Conservation (phyloP, 2,888 invertebrate species). For the Dicyrtomina minuta region DNA sequence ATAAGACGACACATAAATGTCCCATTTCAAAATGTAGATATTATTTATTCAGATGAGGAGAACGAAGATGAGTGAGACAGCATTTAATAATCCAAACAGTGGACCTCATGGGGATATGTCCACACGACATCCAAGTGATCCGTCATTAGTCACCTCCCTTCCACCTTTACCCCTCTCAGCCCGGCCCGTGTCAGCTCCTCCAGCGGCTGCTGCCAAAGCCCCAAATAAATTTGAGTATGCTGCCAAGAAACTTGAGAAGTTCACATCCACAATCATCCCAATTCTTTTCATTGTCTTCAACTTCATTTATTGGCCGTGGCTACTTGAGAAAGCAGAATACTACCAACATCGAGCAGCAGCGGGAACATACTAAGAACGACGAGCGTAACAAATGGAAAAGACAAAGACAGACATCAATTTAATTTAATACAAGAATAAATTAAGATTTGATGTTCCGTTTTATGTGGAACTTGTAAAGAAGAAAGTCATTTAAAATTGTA, state of each 20-base stretch:
- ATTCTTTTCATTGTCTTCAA: slow-evolving; percentile 51
- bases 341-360: slow-evolving; percentile 40
- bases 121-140: slow-evolving; percentile 24
- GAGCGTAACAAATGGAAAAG: background rate
- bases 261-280: slow-evolving; percentile 51
- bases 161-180: slow-evolving; percentile 34
- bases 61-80: slow-evolving; percentile 33
- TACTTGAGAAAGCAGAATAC: slow-evolving; percentile 48
- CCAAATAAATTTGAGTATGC: slow-evolving; percentile 49
- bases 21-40: no score
- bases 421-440: no score
- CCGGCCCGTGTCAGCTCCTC: background rate
- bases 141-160: slow-evolving; percentile 19
- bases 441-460: no score
- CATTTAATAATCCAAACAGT: slow-evolving; percentile 23
- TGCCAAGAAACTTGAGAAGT: slow-evolving; percentile 50
- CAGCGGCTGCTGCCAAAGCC: background rate
- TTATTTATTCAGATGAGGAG: slow-evolving; percentile 31
- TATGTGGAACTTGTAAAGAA: no score
- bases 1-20: no score
- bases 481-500: no score
- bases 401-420: background rate
- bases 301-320: slow-evolving; percentile 53
- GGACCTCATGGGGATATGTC: slow-evolving; percentile 16
- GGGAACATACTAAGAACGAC: slow-evolving; percentile 32